Percentiles rank a stretch among this genome's conserved stretches.
Conservation (phyloP, 2,888 invertebrate species). For the Beris chalybata region DNA sequence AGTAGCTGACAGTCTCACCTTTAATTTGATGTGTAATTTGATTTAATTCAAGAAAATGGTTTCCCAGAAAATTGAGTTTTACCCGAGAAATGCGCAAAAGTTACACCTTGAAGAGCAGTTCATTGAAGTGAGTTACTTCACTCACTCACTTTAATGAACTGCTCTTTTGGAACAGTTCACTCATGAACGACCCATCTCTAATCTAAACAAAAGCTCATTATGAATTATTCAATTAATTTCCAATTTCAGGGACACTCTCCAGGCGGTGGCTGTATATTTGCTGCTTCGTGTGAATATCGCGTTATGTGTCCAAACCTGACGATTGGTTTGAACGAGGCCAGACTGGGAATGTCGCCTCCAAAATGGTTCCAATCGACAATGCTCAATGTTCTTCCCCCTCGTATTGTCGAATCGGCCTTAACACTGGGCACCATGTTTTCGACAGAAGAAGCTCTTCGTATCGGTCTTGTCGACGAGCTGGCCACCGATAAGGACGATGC, state of each 20-base stretch:
- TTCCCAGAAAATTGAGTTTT: no score
- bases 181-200: no score
- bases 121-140: no score
- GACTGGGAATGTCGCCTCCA: slow-evolving; percentile 78
- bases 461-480: slow-evolving; percentile 76
- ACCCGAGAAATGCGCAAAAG: no score
- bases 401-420: slow-evolving; percentile 75
- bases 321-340: slow-evolving; percentile 87
- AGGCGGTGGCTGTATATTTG: slow-evolving; percentile 80
- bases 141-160: no score
- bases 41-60: no score
- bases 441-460: slow-evolving; percentile 74
- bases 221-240: no score
- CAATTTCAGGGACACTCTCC: slow-evolving; percentile 72
- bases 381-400: slow-evolving; percentile 65
- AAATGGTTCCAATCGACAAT: slow-evolving; percentile 70
- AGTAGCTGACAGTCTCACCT: no score
- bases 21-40: no score
- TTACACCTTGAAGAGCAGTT: no score
- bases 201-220: neutral
- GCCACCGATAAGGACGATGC: slow-evolving; percentile 70
- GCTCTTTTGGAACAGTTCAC: no score
- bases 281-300: slow-evolving; percentile 81
- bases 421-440: slow-evolving; percentile 73
- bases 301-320: slow-evolving; percentile 79